phyloP scores from a whole-genome alignment of 2,113 vertebrate species.

The Cottus gobio region DNA sequence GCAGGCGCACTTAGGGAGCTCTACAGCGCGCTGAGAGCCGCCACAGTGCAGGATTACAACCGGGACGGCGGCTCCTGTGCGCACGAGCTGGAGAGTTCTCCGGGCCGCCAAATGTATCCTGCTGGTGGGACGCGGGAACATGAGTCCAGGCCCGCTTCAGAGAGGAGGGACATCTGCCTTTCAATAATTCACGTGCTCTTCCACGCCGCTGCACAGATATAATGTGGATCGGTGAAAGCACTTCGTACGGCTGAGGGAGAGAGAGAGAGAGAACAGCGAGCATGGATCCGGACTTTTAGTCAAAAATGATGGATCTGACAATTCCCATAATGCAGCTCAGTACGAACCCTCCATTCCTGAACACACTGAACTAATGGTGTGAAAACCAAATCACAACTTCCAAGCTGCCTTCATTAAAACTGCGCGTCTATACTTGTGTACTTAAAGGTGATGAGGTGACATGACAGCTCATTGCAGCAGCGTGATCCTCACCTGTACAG shows the following conservation, averaged over 20 bases:
- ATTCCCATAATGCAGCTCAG: background rate
- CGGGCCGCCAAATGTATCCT: no score
- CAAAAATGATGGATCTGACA: background rate
- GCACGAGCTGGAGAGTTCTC: background rate
- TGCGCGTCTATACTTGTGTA: background rate
- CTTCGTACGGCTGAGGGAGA: background rate
- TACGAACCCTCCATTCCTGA: background rate
- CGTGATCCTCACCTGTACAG: slow-evolving; percentile 57
- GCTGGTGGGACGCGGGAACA: background rate
- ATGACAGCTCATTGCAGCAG: slow-evolving; percentile 18
- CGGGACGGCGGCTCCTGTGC: slow-evolving; percentile 41
- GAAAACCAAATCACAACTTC: slow-evolving; percentile 1
- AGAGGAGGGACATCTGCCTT: slow-evolving; percentile 1
- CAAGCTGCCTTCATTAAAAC: background rate
- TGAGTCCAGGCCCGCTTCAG: background rate
- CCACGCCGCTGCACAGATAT: slow-evolving; percentile 5
- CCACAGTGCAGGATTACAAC: slow-evolving; percentile 74
- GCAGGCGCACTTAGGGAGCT: slow-evolving; percentile 57
- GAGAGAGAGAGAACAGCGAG: background rate
- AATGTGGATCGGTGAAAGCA: slow-evolving; percentile 4
- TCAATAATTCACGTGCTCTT: slow-evolving; percentile 12
- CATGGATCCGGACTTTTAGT: background rate
- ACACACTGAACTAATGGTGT: background rate
- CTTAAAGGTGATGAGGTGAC: background rate
- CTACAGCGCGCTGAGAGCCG: no score